Percentiles rank a stretch among this genome's conserved stretches.
Conservation (phyloP, 2,888 invertebrate species). For the Tinea pellionella region DNA sequence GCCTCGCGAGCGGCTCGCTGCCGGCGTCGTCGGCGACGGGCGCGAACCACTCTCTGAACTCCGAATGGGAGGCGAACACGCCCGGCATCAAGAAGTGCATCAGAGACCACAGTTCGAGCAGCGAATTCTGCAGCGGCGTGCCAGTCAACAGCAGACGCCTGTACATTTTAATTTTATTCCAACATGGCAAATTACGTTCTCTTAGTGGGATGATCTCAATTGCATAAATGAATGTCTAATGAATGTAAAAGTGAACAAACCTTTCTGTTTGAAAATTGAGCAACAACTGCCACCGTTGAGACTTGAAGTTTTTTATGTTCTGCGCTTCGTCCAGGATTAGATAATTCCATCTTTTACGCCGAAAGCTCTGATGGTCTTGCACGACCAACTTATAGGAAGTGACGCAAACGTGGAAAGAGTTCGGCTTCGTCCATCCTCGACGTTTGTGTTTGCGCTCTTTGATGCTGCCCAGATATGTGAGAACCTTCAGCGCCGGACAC, state of each 20-base stretch:
- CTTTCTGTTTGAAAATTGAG: conserved; percentile 91
- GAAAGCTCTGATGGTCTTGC: conserved; percentile 97
- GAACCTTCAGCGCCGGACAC: conserved; percentile 99
- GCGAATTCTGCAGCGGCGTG: conserved; percentile 94
- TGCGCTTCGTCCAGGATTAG: conserved; percentile 98
- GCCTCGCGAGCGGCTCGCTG: conserved; percentile 33
- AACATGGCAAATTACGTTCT: too few relatives aligned
- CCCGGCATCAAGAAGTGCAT: conserved; percentile 99
- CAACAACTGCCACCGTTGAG: conserved; percentile 97
- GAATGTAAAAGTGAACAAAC: not conserved
- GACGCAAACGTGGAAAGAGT: conserved; percentile 98
- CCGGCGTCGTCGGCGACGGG: conserved; percentile 73
- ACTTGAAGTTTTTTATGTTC: conserved; percentile 99
- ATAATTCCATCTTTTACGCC: conserved; percentile 98
- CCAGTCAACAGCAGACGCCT: conserved; percentile 92
- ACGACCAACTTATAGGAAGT: conserved; percentile 98
- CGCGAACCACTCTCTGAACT: conserved; percentile 99
- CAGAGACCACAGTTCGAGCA: conserved; percentile 97
- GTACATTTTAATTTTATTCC: too few relatives aligned
- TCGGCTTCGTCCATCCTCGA: conserved; percentile 97
- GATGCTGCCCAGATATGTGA: conserved; percentile 97
- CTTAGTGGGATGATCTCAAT: too few relatives aligned
- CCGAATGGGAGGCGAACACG: conserved; percentile 94
- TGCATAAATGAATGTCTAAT: too few relatives aligned
- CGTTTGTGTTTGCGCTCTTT: conserved; percentile 94